Evolutionary conservation across 2,113 vertebrate genomes (phyloP), one percentile per base, ranked within the genome.

Genomic region (Serilophus lunatus): DNA sequence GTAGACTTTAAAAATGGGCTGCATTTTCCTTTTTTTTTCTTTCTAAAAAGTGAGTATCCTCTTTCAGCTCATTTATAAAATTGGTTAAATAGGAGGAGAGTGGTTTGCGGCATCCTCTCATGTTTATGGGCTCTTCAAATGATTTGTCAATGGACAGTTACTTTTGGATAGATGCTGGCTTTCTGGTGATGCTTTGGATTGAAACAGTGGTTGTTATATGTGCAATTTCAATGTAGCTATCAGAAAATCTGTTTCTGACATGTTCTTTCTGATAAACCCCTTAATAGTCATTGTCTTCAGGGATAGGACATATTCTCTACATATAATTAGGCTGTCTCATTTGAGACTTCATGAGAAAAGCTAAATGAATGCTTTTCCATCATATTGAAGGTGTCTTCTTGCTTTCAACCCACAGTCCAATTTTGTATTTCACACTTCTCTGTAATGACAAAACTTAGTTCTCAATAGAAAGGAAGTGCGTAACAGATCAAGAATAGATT

Each of bases 241-340:
- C 66, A 82, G 51, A 91, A 96, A 96, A 90, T 90, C 78, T 76
- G 63, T 81, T 94, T 86, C 85, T 97, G 88, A 95, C 75, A 7
- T 63, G 19, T 88, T 95, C 75, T 89, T 93, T 95, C 84, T 76
- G 57, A 93, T 79, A 92, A 91, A 66, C 6, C 56, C 47, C 53
- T 84, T 90, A 92, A 82, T 70, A 79, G 40, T 91, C 68, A n/a
- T 85, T 86, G 82, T 96, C 91, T 94, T 94, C 9, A 11, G 82
- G 82, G 69, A 80, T 19, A 91, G 51, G 36, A 83, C 31, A 56
- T 40, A 10, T 86, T 92, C 65, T 77, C 78, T 75, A 89, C 61
- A 6, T 95, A 82, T 95, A 97, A 97, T 98, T 97, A 96, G 72
- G 72, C 86, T 93, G 92, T 96, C 95, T 96, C 53, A 33, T 82